Base-by-base conservation (phyloP, 2,113 vertebrate genomes). In the Microcebus griseorufus region DNA sequence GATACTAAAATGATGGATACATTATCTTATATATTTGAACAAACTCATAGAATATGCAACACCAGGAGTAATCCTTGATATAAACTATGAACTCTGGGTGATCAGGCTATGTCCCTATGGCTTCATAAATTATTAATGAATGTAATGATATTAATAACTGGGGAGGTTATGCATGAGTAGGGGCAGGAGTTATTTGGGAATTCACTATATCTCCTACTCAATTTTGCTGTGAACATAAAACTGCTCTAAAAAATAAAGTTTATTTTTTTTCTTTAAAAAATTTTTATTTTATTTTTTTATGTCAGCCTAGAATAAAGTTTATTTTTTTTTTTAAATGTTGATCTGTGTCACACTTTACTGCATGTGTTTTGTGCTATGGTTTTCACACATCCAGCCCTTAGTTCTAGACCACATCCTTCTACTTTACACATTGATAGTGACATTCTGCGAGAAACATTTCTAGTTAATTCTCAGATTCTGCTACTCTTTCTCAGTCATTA, bases 401-500 rank as follows among this genome's bases (percentile, higher is more conserved):
- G 9, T 37, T 90, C 27, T 72, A 13, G 3, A 42, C 5, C 1
- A 51, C 23, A n/a, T 32, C 9, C 32, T 90, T 81, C 9, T 9
- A n/a, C 9, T 72, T 2, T 14, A n/a, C 25, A 86, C 7, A 39
- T 1, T 23, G 20, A 81, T 12, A n/a, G 6, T 22, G 32, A 70
- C 39, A 87, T 72, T 42, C 32, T 42, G 17, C 4, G 42, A 45
- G 53, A 76, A 94, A 82, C 2, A 25, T 37, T 53, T 70, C 8
- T 2, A 23, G 12, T 29, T 64, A 42, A 11, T 9, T 39, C 53
- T 34, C 9, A 48, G 18, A 27, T 9, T 0, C 1, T 2, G 0
- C 32, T 86, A 39, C 32, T 39, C 8, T 53, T 90, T 78, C 17
- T 45, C 25, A 67, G 13, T 5, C 53, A 13, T 5, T 4, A 23